Evolutionary conservation across 2,888 invertebrate genomes (phyloP), one percentile per base, ranked within the genome.

Genomic region (Buathra laborator): DNA sequence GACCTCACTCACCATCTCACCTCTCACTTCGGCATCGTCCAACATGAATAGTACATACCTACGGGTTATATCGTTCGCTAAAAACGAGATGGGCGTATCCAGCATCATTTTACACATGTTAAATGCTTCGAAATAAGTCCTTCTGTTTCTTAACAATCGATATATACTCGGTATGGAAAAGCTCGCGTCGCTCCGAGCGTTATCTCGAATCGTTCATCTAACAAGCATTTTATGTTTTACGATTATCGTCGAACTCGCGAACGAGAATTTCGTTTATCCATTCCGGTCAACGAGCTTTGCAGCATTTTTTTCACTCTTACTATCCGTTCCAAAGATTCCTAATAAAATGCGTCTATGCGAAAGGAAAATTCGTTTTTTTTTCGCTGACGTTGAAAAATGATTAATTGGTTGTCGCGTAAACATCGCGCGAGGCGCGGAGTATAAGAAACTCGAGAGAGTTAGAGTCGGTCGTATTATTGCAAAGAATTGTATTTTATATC

Each of bases 141-240:
- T 37, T 37, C 37, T 37, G 7, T 37, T 37, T 37, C 37, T 37
- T 9, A 37, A 37, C 37, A 3, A 37, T 37, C 37, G 37, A 32
- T 64, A 43, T 53, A 29, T 43, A 16, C 48, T 29, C 71, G 56
- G 14, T 76, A 71, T 56, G 75, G 70, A 79, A 67, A 83, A 79
- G 68, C 70, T 79, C 75, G 43, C 70, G 66, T 83, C 59, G 71
- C 75, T 75, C 53, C 43, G 74, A 56, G 62, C 46, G 46, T 43
- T 80, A 84, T 84, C 83, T 84, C 80, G 71, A 80, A 84, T 84
- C 75, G 79, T 80, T 84, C 76, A 80, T 84, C 83, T 84, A 80
- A 84, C 83, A 84, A 76, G 80, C 79, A n/a, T 84, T 84, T 80
- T 80, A 67, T 75, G 66, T 46, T 76, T 80, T 71, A 80, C 71